A percentile compares a stretch with the other conserved stretches of the same genome.
Conservation (phyloP, 2,797 vertebrate species). For the Eurystomus glaucurus region DNA sequence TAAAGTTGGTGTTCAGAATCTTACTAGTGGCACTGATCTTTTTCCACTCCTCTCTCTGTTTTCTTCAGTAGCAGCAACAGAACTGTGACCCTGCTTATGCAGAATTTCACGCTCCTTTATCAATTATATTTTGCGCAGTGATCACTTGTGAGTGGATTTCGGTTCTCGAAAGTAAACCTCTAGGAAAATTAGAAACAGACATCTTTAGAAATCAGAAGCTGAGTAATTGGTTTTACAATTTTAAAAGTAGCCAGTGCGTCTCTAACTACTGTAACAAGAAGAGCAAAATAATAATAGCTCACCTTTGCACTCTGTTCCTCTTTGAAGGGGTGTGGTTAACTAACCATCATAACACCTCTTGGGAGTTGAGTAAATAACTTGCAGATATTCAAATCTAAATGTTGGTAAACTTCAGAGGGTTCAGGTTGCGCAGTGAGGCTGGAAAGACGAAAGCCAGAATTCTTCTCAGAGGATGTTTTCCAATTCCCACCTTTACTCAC, state of each 20-base stretch:
- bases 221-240: not conserved
- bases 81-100: not conserved
- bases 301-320: not conserved
- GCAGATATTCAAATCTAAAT: not conserved
- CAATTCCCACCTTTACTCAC: not conserved
- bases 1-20: not conserved
- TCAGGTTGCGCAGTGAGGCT: not conserved
- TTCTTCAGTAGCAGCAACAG: not conserved
- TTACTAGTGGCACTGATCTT: not conserved
- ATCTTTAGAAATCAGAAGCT: not conserved
- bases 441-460: not conserved
- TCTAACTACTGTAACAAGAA: not conserved
- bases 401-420: not conserved
- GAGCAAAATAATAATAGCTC: not conserved
- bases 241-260: not conserved
- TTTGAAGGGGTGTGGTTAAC: not conserved
- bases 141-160: not conserved
- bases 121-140: not conserved
- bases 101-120: not conserved
- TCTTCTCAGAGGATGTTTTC: not conserved
- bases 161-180: not conserved
- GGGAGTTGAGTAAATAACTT: not conserved
- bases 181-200: not conserved
- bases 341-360: not conserved
- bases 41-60: not conserved